These are phyloP conservation scores for Scaeva pyrastri DNA, from an alignment of 2,888 invertebrate species.

Conservation along the genomic window DNA sequence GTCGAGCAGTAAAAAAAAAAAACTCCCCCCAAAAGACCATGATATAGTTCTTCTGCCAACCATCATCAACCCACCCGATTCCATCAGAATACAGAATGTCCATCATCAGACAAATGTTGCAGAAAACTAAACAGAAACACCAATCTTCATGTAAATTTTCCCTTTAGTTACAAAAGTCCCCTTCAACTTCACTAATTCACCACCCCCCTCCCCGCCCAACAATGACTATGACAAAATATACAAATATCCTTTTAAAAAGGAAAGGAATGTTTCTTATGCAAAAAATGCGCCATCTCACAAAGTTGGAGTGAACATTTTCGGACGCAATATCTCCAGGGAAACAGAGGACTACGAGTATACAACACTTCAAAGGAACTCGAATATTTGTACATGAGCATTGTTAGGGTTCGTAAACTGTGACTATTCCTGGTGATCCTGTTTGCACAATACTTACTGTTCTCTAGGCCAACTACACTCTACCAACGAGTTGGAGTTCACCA, in stretches of 20 bases:
- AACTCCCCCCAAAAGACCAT: neutral
- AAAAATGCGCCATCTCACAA: conserved; percentile 69
- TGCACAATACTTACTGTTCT: conserved; percentile 69
- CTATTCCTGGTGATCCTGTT: conserved; percentile 63
- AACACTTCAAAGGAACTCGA: conserved; percentile 6
- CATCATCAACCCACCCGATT: neutral
- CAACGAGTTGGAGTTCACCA: neutral
- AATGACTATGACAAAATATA: conserved; percentile 62
- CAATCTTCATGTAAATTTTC: conserved; percentile 56
- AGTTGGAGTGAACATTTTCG: conserved; percentile 29
- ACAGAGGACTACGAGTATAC: neutral
- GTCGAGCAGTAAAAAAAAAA: neutral
- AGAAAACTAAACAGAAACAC: conserved; percentile 67
- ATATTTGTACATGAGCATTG: neutral
- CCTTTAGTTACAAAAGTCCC: neutral
- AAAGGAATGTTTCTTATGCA: conserved; percentile 47
- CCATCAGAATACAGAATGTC: conserved; percentile 32
- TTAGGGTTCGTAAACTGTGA: conserved; percentile 61
- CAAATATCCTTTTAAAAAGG: conserved; percentile 52
- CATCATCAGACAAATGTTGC: conserved; percentile 74
- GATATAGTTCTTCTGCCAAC: neutral
- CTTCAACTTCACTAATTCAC: no score
- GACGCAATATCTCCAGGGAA: conserved; percentile 21
- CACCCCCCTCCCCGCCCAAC: conserved; percentile 4
- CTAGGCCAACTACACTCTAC: conserved; percentile 31